phyloP scores from a whole-genome alignment of 2,888 invertebrate genomes.

The Frankliniella fusca region DNA sequence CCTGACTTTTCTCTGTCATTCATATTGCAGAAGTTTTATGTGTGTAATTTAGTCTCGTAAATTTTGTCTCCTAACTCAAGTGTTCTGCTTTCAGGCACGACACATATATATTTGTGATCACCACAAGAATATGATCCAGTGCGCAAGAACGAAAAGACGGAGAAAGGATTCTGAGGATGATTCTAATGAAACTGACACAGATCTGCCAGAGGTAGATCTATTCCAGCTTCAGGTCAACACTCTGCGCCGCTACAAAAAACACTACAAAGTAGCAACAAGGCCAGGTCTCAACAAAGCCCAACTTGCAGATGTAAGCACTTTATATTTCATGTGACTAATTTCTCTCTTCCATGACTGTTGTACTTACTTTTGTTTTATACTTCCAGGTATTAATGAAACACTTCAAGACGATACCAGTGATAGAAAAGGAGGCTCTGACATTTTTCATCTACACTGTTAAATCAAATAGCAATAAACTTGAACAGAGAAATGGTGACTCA shows the following conservation, averaged over 20 bases:
- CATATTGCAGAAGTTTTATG: neutral
- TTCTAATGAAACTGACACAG: conserved; percentile 87
- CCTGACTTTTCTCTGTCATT: neutral
- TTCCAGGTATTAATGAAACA: conserved; percentile 89
- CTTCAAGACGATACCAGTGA: conserved; percentile 90
- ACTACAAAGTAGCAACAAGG: conserved; percentile 85
- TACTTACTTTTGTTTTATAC: conserved; percentile 39
- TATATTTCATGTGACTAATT: neutral
- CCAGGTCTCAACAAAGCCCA: conserved; percentile 94
- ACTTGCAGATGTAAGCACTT: conserved; percentile 79
- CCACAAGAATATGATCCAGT: conserved; percentile 93
- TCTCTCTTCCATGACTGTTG: neutral
- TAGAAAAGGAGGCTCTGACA: conserved; percentile 90
- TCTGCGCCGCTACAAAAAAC: conserved; percentile 86
- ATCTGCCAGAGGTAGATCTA: conserved; percentile 88
- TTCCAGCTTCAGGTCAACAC: conserved; percentile 91
- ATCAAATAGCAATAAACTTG: conserved; percentile 82
- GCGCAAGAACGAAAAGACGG: conserved; percentile 85
- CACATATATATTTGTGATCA: conserved; percentile 96
- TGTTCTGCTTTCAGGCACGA: conserved; percentile 62
- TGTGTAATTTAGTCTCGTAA: neutral
- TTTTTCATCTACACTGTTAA: conserved; percentile 96
- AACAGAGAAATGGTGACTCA: conserved; percentile 73
- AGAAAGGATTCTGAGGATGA: conserved; percentile 93
- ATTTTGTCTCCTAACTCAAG: conserved; percentile 45